Base-by-base conservation (phyloP, 1,140 invertebrate genomes). In the Zaprionus nigranus region DNA sequence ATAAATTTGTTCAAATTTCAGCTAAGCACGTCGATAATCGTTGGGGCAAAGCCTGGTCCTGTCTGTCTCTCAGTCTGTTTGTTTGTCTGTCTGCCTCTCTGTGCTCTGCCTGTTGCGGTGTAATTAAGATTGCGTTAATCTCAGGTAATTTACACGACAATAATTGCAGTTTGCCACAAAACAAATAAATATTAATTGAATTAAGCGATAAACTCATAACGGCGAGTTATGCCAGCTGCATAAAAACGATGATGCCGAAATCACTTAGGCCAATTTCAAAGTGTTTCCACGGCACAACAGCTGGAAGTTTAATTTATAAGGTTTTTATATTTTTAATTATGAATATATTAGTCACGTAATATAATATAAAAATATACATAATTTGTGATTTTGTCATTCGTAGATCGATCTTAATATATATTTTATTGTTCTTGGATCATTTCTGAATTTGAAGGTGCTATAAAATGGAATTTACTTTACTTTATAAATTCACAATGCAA, bases 1-100 rank as follows among this genome's bases (percentile, higher is more conserved):
- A 88, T 90, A 79, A 84, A 84, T 90, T 79, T 88, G 77, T 77
- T 78, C 62, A 82, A 86, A 72, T 88, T 83, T 64, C 71, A 76
- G 58, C 66, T 71, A 71, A 79, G 56, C 66, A 64, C 64, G 38
- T 83, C 51, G 69, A 62, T 63, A 62, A 38, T 74, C 65, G 53
- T 66, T 59, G 69, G 6, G 53, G 58, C 30, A 7, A 12, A 20
- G 46, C 4, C 20, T 51, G 11, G 12, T 46, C 36, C n/a, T 11
- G 40, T 17, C n/a, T 43, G 15, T 17, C 40, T 46, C 36, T 38
- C 36, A 13, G n/a, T 46, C 40, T n/a, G 15, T 43, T 7, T 43
- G n/a, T n/a, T n/a, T 43, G 40, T 7, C 15, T 43, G 15, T 58
- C 51, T 71, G 49, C 22, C 17, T 49, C 51, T 15, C 66, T 46